Percentiles rank a stretch among this genome's conserved stretches.
Evolutionary conservation across 2,888 invertebrate genomes (phyloP).

Genomic region (Proisotoma minuta): DNA sequence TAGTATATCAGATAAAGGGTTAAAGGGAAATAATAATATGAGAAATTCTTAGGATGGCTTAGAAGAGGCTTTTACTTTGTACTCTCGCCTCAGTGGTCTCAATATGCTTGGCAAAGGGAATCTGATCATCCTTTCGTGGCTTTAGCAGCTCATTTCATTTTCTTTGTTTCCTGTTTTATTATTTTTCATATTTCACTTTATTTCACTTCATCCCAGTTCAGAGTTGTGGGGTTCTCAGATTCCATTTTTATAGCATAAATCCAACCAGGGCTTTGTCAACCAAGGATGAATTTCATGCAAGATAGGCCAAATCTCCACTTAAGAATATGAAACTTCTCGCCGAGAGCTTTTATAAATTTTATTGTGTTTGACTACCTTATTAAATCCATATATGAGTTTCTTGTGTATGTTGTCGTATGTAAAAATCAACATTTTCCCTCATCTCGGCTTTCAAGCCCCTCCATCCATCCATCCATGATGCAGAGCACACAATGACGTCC

Average conservation of each 20-base stretch:
- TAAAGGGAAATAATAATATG: no score
- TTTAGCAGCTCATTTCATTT: conserved; percentile 12
- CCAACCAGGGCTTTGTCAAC: not conserved
- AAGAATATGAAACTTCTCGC: not conserved
- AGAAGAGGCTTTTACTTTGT: no score
- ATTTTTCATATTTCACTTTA: conserved; percentile 41
- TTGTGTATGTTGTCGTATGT: not conserved
- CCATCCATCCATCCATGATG: no score
- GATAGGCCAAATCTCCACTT: not conserved
- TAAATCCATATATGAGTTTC: conserved; percentile 4
- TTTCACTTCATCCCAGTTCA: conserved; percentile 25
- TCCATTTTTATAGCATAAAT: not conserved
- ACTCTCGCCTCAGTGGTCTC: no score
- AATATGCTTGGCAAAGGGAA: no score
- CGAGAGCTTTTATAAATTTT: conserved; percentile 1
- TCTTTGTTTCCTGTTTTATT: conserved; percentile 14
- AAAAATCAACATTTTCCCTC: not conserved
- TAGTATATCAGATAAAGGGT: no score
- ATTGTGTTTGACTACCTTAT: conserved; percentile 6
- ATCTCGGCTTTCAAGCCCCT: no score
- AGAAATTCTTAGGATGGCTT: no score
- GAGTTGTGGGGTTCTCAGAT: not conserved
- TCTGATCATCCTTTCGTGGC: conserved; percentile 13
- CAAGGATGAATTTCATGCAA: not conserved
- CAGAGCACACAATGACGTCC: no score